Base-by-base conservation (phyloP, 2,113 vertebrate species). In the Odocoileus hemionus region DNA sequence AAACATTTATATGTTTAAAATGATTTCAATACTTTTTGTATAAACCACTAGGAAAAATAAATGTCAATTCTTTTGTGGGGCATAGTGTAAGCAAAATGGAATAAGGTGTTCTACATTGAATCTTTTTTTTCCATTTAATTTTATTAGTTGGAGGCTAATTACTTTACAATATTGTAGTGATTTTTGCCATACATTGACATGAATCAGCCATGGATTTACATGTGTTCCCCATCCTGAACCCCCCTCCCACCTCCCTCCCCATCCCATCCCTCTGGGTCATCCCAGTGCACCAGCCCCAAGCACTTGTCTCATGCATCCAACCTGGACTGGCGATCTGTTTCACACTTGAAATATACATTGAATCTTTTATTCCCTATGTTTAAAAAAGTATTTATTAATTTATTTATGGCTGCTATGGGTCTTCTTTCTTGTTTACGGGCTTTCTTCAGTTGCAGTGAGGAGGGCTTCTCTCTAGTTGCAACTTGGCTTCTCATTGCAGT, bases 41-140 rank as follows among this genome's bases (percentile, higher is more conserved):
- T 80, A 15, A 97, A 89, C 3, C 54, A 21, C 4, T 79, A 84
- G 23, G 23, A 91, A 94, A 74, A 67, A 82, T 47, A 28, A 67
- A 58, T 39, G 2, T n/a, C 3, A 87, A 3, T 36, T 4, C 16
- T 1, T 4, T 25, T 0, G 2, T 36, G 7, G 45, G 3, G 21
- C 8, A 17, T 12, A 50, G 1, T 58, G n/a, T 45, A 64, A 57
- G 3, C 6, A 87, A 57, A 6, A 28, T 36, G 21, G 64, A 83
- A 84, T 70, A 28, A 43, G 2, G 2, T 87, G 76, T 36, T 45
- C 17, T n/a, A 30, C 7, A 36, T 15, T 39, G 1, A 43, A 58
- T 92, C 17, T 47, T 54, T 23, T 25, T 50, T 50, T 13, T 0
- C 10, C 47, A 50, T 50, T 50, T 50, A 50, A 13, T 50, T 50